Conservation (phyloP, 2,888 invertebrate genomes). For the Napeogenes sylphis region DNA sequence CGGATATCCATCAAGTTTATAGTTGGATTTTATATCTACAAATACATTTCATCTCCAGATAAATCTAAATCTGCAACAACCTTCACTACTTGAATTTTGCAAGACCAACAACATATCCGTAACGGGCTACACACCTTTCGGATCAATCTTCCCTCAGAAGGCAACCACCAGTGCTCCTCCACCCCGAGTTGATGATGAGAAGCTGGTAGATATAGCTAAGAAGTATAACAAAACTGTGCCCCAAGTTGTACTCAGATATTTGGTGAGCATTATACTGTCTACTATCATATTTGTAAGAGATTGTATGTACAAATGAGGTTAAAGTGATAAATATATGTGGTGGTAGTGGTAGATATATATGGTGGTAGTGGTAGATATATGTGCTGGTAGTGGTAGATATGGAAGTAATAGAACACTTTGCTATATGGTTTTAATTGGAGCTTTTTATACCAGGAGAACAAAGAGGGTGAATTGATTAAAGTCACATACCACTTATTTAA, state of each 20-base stretch:
- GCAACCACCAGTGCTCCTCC: constrained; percentile 68
- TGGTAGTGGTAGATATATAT: no score
- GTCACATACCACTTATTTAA: not conserved
- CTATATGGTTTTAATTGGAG: no score
- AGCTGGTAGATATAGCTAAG: constrained; percentile 72
- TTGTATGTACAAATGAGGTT: no score
- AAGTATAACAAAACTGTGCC: constrained; percentile 81
- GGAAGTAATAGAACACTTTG: no score
- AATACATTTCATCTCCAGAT: constrained; percentile 40
- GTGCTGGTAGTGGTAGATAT: no score
- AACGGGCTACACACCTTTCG: constrained; percentile 86
- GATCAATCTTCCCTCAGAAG: constrained; percentile 64
- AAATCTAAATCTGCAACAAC: constrained; percentile 84
- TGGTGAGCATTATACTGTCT: no score
- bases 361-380: no score
- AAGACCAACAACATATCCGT: constrained; percentile 80
- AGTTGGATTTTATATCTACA: not conserved
- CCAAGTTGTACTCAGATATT: constrained; percentile 80
- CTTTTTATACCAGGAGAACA: no score
- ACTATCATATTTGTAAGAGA: no score
- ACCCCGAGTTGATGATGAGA: constrained; percentile 74
- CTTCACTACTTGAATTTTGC: constrained; percentile 82
- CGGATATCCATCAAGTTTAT: not conserved
- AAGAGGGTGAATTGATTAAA: no score
- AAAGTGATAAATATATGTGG: no score